These are phyloP conservation scores for Enteromius paludinosus DNA, from an alignment of 2,797 vertebrate species.

Conservation along the genomic window DNA sequence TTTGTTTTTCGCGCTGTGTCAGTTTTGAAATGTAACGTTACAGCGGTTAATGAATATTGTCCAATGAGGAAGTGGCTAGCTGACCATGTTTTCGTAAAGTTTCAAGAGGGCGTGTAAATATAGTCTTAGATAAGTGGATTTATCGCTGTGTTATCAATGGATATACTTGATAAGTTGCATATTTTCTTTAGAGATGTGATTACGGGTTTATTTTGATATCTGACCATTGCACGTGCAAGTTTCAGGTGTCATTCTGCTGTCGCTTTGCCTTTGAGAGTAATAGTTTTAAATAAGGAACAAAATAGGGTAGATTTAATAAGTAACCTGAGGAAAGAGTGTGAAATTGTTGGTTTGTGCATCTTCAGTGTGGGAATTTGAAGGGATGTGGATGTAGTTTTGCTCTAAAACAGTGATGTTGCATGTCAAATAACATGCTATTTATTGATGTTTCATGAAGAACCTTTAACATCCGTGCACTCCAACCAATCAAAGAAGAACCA, in stretches of 20 bases:
- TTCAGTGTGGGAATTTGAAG: background rate
- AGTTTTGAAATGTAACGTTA: background rate
- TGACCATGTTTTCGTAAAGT: background rate
- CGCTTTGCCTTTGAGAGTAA: background rate
- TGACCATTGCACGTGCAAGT: background rate
- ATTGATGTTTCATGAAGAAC: background rate
- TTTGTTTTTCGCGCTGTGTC: background rate
- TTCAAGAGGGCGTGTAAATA: background rate
- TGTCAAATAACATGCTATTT: background rate
- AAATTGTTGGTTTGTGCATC: background rate
- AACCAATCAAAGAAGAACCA: background rate
- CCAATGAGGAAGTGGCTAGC: slow-evolving; percentile 10
- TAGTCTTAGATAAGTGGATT: background rate
- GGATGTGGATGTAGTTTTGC: too few species aligned
- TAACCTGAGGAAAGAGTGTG: background rate
- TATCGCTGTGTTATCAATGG: background rate
- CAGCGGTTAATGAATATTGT: background rate
- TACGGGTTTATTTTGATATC: background rate
- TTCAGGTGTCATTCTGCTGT: background rate
- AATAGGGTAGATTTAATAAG: too few species aligned
- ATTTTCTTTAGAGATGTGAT: background rate
- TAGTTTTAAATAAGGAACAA: background rate
- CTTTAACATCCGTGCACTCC: background rate
- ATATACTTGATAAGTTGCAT: background rate
- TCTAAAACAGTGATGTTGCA: background rate